Evolutionary conservation across 2,797 vertebrate species (phyloP), one percentile per base, ranked within the genome.

Genomic region (Gorsachius magnificus): DNA sequence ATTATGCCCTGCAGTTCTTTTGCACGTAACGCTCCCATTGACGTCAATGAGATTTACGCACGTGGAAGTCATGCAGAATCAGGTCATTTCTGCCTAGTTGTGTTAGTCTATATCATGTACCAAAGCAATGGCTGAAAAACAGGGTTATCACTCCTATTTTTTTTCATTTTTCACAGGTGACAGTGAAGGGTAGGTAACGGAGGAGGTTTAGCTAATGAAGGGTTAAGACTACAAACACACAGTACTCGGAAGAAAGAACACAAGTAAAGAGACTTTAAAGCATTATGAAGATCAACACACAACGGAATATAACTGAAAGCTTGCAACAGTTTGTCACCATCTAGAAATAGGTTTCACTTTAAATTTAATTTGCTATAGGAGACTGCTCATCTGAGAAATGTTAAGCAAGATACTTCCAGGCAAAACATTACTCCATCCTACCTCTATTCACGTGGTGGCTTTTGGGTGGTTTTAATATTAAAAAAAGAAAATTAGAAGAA

Each of bases 41-140:
- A 97, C 87, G 89, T 96, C 95, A 97, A 24, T 53, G 87, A 95
- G 87, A 91, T 76, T 79, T 89, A 90, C 25, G 82, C 91, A 94
- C 70, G 79, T 93, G 95, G 87, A 95, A 96, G 84, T 92, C 92
- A 88, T 79, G 87, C 90, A 95, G 93, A 95, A 96, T 94, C 92
- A 93, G 96, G 94, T 96, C 65, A 83, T 76, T 94, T 95, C 84
- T 97, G 87, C 90, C 92, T 91, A 53, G n/a, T 1, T 95, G 87
- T 91, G 83, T 91, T 86, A 83, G 89, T 94, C 69, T 61, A 14
- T 15, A 91, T 41, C 83, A 58, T 38, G 50, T 58, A 92, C 85
- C 79, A 95, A 74, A 77, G 78, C 57, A 71, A 76, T 41, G 58
- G 84, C 92, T 91, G 89, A 90, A 92, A 93, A 89, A 74, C 1